phyloP scores from a whole-genome alignment of 2,113 vertebrate genomes.

The Aptenodytes patagonicus region DNA sequence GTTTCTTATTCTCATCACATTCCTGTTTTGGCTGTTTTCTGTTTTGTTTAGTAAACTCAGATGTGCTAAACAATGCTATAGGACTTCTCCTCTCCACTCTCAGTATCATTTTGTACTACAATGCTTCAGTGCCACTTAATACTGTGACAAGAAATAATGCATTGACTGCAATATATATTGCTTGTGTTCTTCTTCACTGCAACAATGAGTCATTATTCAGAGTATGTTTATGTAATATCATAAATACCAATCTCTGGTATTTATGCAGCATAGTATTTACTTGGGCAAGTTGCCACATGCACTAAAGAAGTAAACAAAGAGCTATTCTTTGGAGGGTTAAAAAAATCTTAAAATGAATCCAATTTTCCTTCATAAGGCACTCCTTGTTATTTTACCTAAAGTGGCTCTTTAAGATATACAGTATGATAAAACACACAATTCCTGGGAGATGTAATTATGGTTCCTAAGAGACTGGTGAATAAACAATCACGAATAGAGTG shows the following conservation, averaged over 20 bases:
- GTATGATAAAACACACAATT: conserved; percentile 70
- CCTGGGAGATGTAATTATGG: conserved; percentile 65
- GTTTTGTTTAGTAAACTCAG: not conserved
- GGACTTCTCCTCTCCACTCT: not conserved
- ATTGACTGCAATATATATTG: not conserved
- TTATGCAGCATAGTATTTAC: conserved; percentile 73
- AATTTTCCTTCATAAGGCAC: conserved; percentile 77
- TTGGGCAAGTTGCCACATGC: conserved; percentile 77
- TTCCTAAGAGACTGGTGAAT: conserved; percentile 62
- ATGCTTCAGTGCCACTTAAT: not conserved
- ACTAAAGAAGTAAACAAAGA: conserved; percentile 77
- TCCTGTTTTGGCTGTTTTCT: not conserved
- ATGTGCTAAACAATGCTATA: not conserved
- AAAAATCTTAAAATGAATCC: conserved; percentile 72
- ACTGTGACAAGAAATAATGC: not conserved
- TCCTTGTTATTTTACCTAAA: conserved; percentile 73
- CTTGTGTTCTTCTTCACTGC: conserved; percentile 51
- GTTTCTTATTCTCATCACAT: not conserved
- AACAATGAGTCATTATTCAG: conserved; percentile 71
- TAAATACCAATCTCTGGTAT: conserved; percentile 77
- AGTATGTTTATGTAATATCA: conserved; percentile 78
- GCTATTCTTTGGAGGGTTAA: conserved; percentile 74
- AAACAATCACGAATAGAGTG: conserved; percentile 64
- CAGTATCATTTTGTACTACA: not conserved
- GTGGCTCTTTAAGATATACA: conserved; percentile 72